Percentiles rank a stretch among this genome's conserved stretches.
Conservation (phyloP, 2,888 invertebrate genomes). For the Isoperla grammatica region DNA sequence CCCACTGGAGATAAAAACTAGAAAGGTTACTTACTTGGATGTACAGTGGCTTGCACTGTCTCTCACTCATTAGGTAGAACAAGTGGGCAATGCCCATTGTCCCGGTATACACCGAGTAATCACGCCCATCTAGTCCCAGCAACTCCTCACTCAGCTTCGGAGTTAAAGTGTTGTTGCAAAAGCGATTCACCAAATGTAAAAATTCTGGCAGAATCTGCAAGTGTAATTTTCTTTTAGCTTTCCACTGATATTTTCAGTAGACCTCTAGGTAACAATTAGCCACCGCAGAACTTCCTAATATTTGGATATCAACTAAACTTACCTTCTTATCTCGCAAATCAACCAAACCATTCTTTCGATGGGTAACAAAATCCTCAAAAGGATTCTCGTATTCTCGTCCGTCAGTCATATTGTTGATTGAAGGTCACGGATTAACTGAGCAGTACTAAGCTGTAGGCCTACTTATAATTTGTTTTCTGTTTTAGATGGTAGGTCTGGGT, state of each 20-base stretch:
- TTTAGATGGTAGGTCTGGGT: no score
- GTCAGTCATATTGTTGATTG: background rate
- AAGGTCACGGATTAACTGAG: background rate
- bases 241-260: no score
- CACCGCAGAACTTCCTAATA: no score
- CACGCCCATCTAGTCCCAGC: conserved; percentile 38
- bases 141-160: conserved; percentile 11
- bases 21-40: conserved; percentile 29
- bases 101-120: conserved; percentile 71
- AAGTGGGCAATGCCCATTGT: conserved; percentile 63
- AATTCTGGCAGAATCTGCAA: conserved; percentile 22
- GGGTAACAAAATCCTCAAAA: conserved; percentile 22
- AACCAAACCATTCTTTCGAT: conserved; percentile 19
- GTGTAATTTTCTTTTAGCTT: no score
- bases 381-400: conserved; percentile 21
- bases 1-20: background rate
- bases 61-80: conserved; percentile 50
- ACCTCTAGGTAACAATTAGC: no score
- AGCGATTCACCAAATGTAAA: conserved; percentile 14
- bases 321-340: conserved; percentile 21
- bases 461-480: no score
- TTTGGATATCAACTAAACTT: no score
- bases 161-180: conserved; percentile 12
- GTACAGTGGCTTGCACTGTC: conserved; percentile 36
- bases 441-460: no score